phyloP scores from a whole-genome alignment of 2,113 vertebrate species.

The Pipra filicauda region DNA sequence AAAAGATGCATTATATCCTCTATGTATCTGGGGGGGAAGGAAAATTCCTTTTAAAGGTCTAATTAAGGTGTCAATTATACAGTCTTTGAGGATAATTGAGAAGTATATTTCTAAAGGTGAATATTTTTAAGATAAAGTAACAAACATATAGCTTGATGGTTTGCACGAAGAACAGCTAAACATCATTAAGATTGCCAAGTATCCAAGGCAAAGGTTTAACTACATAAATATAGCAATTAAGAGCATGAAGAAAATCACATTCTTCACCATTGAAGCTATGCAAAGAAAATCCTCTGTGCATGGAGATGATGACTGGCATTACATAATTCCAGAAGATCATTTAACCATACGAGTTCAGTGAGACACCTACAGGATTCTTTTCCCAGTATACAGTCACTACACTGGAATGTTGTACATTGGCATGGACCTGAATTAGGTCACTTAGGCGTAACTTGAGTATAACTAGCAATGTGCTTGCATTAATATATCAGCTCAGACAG shows the following conservation, averaged over 20 bases:
- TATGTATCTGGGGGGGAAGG: not conserved
- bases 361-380: not conserved
- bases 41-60: not conserved
- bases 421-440: not conserved
- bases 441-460: not conserved
- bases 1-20: not conserved
- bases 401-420: not conserved
- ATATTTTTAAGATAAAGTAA: not conserved
- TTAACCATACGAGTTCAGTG: not conserved
- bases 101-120: not conserved
- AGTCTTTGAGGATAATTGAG: not conserved
- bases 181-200: not conserved
- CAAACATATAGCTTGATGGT: not conserved
- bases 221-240: not conserved
- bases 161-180: not conserved
- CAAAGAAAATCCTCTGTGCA: not conserved
- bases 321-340: not conserved
- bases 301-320: not conserved
- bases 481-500: not conserved
- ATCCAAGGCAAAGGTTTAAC: not conserved
- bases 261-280: not conserved
- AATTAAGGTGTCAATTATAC: not conserved
- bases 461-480: not conserved
- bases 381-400: not conserved
- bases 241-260: not conserved